Evolutionary conservation across 2,113 vertebrate genomes (phyloP).

Genomic region (Crotalus helleri): DNA sequence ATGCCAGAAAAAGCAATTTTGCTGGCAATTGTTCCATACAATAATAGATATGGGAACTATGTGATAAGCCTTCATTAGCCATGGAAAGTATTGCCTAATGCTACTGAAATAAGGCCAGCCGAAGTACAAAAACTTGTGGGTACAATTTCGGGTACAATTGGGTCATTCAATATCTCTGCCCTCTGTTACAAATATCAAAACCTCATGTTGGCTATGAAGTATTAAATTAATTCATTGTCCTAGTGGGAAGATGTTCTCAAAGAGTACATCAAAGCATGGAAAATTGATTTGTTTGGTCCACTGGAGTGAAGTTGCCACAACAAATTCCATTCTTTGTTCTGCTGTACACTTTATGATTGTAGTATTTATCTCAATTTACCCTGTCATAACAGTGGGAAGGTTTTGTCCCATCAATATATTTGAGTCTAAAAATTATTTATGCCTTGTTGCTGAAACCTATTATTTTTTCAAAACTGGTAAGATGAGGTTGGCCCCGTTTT

Average conservation of each 20-base stretch:
- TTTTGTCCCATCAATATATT: neutral
- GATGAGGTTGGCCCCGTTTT: neutral
- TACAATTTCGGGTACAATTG: neutral
- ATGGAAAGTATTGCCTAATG: neutral
- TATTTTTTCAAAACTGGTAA: conserved; percentile 8
- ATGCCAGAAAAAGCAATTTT: neutral
- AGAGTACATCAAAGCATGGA: neutral
- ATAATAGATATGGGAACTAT: neutral
- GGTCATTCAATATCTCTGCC: neutral
- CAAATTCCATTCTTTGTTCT: conserved; percentile 23
- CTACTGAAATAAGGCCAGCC: neutral
- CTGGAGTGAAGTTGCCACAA: neutral
- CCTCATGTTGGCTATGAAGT: neutral
- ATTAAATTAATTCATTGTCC: neutral
- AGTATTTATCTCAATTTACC: conserved; percentile 29
- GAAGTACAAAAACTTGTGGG: neutral
- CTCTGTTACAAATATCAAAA: neutral
- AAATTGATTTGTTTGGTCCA: conserved; percentile 15
- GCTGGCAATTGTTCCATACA: neutral
- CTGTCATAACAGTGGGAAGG: conserved; percentile 1
- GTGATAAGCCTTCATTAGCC: neutral
- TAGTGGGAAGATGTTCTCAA: neutral
- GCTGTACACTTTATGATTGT: neutral
- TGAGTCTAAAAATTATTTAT: neutral
- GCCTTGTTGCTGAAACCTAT: conserved; percentile 1